Base-by-base conservation (phyloP, 2,113 vertebrate genomes). In the Amphiprion ocellaris region DNA sequence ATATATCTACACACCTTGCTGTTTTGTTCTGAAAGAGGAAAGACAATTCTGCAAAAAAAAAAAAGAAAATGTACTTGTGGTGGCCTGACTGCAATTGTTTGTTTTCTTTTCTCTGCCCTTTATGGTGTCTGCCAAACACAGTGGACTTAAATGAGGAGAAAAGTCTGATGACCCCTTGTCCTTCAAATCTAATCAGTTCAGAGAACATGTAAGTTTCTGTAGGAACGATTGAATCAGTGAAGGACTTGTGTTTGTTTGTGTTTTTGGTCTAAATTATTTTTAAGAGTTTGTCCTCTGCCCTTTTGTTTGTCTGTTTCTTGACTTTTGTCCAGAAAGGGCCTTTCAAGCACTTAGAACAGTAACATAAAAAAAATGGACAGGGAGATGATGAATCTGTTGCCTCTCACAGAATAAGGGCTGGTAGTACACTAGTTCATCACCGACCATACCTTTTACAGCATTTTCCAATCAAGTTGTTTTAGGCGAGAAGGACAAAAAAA, bases 371-470 rank as follows among this genome's bases (percentile, higher is more conserved):
- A 60, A 69, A 77, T 37, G 50, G 71, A 79, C 63, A 8, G 19
- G 69, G 68, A 82, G 78, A 69, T 79, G 68, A 84, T 62, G 58
- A 79, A 81, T 87, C 23, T 82, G 8, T 83, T 81, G 83, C 85
- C 85, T 92, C 86, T 87, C 67, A 89, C 76, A 10, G 78, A 87
- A 79, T 87, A 94, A 94, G 93, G 92, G 92, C 93, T 94, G 89
- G 90, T 91, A 89, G 89, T 91, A 67, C 61, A 73, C 82, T 92
- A 89, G 89, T 87, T 88, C 76, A 88, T 87, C 80, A 70, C 78
- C 60, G 21, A 86, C 73, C 68, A 73, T 79, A 85, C 64, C 82
- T 88, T 82, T 79, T 46, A 74, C 58, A 64, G 49, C 69, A 52
- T 82, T 83, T 71, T 64, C 33, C 64, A 66, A 69, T 30, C 33